Conservation (phyloP, 2,797 vertebrate species). For the Mastacembelus armatus region DNA sequence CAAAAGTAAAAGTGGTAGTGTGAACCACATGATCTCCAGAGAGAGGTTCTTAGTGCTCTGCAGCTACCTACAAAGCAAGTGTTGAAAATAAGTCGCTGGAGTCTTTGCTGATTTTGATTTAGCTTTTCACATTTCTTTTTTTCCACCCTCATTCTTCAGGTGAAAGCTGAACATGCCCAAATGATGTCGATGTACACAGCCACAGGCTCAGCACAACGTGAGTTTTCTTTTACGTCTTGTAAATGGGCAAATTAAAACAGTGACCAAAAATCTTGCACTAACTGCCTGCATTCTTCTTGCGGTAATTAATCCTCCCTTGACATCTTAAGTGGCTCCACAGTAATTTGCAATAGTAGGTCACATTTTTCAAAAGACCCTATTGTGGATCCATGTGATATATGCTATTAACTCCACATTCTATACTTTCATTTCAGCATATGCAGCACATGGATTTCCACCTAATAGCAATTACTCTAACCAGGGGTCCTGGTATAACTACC, state of each 20-base stretch:
- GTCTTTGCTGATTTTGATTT: background rate
- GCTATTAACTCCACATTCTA: slow-evolving; percentile 79
- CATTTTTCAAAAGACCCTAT: slow-evolving; percentile 63
- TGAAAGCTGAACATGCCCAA: slow-evolving; percentile 76
- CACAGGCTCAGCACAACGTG: slow-evolving; percentile 82
- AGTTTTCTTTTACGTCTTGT: slow-evolving; percentile 43
- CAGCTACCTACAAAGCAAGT: slow-evolving; percentile 73
- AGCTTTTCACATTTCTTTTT: slow-evolving; percentile 1
- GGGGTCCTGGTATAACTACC: slow-evolving; percentile 86
- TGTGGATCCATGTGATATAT: slow-evolving; percentile 47
- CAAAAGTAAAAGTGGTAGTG: slow-evolving; percentile 74
- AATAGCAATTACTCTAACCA: slow-evolving; percentile 86
- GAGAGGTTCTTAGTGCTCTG: slow-evolving; percentile 71
- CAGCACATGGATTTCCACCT: slow-evolving; percentile 83
- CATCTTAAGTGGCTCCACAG: slow-evolving; percentile 56
- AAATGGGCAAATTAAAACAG: slow-evolving; percentile 34
- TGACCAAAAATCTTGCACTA: no score
- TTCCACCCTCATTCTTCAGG: slow-evolving; percentile 64
- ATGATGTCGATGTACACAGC: slow-evolving; percentile 77
- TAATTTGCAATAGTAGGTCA: slow-evolving; percentile 64
- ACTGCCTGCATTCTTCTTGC: slow-evolving; percentile 47
- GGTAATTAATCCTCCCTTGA: slow-evolving; percentile 53
- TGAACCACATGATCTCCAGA: slow-evolving; percentile 78
- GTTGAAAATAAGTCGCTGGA: background rate
- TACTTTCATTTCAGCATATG: slow-evolving; percentile 87